Conservation (phyloP, 2,888 invertebrate genomes). For the Sthenelais limicola region DNA sequence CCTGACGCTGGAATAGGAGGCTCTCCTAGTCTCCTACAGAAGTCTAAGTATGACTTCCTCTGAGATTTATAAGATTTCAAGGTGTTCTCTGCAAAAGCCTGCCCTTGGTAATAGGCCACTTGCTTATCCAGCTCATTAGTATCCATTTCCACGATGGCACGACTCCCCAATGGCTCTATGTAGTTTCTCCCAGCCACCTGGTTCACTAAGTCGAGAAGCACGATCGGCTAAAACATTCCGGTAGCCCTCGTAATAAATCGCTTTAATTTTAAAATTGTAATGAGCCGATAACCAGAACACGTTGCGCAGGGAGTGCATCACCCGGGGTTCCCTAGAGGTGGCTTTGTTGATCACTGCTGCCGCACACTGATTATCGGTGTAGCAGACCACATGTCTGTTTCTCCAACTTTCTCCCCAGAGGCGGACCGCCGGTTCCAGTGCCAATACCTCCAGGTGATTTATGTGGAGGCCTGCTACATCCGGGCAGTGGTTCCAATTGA, state of each 20-base stretch:
- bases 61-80: background rate
- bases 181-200: background rate
- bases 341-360: slow-evolving; percentile 31
- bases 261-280: slow-evolving; percentile 19
- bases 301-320: background rate
- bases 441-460: slow-evolving; percentile 12
- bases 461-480: background rate
- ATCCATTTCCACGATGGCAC: no score
- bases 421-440: background rate
- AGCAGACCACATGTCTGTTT: background rate
- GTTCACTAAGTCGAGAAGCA: background rate
- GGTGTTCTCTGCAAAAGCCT: background rate
- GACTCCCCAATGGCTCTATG: background rate
- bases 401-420: background rate
- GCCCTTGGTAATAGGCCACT: background rate
- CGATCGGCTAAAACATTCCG: slow-evolving; percentile 3
- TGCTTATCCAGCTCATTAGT: background rate
- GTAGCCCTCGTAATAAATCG: slow-evolving; percentile 1
- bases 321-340: background rate
- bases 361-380: slow-evolving; percentile 16
- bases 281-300: slow-evolving; percentile 1
- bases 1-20: slow-evolving; percentile 7
- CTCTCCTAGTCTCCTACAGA: background rate
- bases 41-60: background rate
- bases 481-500: background rate